Conservation (phyloP, 2,888 invertebrate genomes). For the Leptothorax acervorum region DNA sequence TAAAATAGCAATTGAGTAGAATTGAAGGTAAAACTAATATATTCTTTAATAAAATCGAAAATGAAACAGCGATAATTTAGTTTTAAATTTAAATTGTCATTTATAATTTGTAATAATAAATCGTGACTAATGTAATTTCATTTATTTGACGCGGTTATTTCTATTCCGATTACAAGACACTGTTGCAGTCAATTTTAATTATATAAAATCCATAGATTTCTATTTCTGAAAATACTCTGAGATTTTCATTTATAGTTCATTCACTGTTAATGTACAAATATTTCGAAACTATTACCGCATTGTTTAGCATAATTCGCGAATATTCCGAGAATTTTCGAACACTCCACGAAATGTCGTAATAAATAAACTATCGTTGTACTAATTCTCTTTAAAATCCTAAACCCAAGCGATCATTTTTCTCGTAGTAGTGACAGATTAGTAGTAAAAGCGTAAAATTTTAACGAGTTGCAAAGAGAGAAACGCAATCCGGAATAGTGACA, state of each 20-base stretch:
- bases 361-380: not conserved
- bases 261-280: not conserved
- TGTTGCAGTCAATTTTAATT: not conserved
- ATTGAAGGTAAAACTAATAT: not conserved
- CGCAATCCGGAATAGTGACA: conserved; percentile 64
- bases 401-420: not conserved
- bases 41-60: not conserved
- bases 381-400: not conserved
- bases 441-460: conserved; percentile 5
- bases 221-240: not conserved
- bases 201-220: not conserved
- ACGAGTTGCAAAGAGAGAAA: conserved; percentile 44
- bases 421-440: not conserved
- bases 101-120: not conserved
- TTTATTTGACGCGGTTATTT: not conserved
- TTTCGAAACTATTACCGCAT: not conserved
- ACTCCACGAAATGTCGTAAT: not conserved
- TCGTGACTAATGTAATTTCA: not conserved
- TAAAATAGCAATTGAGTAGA: not conserved
- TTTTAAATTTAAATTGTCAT: not conserved
- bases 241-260: not conserved
- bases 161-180: not conserved
- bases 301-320: not conserved
- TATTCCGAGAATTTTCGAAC: not conserved
- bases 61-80: not conserved